phyloP scores from a whole-genome alignment of 2,113 vertebrate species.

The Empidonax alnorum region DNA sequence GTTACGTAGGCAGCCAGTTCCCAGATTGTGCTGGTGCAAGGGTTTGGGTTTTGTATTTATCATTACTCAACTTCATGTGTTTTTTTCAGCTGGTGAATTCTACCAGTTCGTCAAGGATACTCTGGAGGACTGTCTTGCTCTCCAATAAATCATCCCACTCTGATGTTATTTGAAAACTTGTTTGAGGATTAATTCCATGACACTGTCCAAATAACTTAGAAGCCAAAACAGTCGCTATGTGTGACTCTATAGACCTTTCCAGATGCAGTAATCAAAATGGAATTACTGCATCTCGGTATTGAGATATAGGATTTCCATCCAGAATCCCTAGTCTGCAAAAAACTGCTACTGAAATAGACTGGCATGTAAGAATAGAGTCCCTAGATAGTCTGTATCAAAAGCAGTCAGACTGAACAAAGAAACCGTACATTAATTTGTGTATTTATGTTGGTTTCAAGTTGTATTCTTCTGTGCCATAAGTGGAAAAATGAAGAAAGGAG shows the following conservation, averaged over 20 bases:
- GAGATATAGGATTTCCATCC: background rate
- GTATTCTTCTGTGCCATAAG: background rate
- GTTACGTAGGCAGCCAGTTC: background rate
- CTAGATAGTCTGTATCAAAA: background rate
- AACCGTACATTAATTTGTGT: background rate
- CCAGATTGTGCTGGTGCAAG: background rate
- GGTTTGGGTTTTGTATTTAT: background rate
- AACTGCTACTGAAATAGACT: background rate
- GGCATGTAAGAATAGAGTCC: background rate
- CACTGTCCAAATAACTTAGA: background rate
- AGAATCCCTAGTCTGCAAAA: background rate
- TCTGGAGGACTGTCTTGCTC: background rate
- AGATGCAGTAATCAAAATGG: background rate
- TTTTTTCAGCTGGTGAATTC: background rate
- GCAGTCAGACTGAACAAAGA: background rate
- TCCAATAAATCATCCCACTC: background rate
- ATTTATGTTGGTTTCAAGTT: background rate
- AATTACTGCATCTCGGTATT: accelerated
- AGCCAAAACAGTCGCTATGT: background rate
- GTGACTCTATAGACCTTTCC: background rate
- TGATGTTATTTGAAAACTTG: background rate
- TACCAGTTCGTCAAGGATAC: background rate
- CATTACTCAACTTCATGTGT: background rate
- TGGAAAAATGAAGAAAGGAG: background rate
- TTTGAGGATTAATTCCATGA: background rate